Evolutionary conservation across 2,797 vertebrate genomes (phyloP), one percentile per base, ranked within the genome.

Genomic region (Ptychobarbus kaznakovi): DNA sequence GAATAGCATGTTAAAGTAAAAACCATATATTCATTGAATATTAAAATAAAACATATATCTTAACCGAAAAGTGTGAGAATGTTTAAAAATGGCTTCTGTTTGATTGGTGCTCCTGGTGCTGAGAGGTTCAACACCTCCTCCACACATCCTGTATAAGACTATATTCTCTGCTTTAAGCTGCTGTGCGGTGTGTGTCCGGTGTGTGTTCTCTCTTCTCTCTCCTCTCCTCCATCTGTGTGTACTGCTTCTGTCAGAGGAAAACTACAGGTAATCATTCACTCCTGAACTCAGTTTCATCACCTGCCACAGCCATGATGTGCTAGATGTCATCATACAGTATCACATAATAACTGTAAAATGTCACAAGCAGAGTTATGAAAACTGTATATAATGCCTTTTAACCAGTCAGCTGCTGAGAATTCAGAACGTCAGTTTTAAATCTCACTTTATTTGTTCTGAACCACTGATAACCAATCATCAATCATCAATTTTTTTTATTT

Each of bases 201-300:
- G 42, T 88, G 84, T 70, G 70, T 80, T 79, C 65, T 90, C 49
- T 90, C 53, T 80, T 44, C 63, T 82, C 35, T 76, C 66, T 90
- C 16, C 51, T 90, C 53, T 80, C 42, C 63, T 82, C 25, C 25
- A 38, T 66, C 61, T 81, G 53, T 69, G 53, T 87, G 4, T 87
- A 25, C 80, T 85, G 44, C 63, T 6, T 82, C 69, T 88, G 80
- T 69, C 42, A 25, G 15, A 77, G 42, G 18, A 85, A 73, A 74
- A 42, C 11, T 38, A 82, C 44, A 84, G 87, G 87, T 89, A 82
- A 63, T 40, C 25, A 9, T 22, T 66, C 16, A 73, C 16, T 42
- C 32, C 49, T 70, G 13, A 44, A 35, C 42, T 7, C 18, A 53
- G 1, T 53, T 53, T 2, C 18, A 53, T 53, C 16, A 53, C 6